Evolutionary conservation across 2,113 vertebrate genomes (phyloP).

Genomic region (Phasianus colchicus): DNA sequence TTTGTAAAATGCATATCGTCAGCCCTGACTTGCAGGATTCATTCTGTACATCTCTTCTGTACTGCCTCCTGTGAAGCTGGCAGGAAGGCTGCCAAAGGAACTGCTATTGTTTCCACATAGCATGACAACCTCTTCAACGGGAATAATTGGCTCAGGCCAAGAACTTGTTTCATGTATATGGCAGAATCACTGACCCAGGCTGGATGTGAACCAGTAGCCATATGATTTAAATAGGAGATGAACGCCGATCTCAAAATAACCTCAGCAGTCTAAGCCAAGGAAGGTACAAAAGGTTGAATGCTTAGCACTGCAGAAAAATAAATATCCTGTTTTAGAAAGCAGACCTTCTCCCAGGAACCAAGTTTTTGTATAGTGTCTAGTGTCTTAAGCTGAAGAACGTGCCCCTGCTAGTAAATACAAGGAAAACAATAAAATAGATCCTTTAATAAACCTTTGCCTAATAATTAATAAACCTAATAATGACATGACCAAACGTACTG

Average conservation of each 20-base stretch:
- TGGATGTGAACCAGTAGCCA: slow-evolving; percentile 37
- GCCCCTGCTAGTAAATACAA: background rate
- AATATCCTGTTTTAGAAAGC: slow-evolving; percentile 21
- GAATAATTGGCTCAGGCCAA: background rate
- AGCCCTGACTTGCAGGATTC: background rate
- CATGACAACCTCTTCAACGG: slow-evolving; percentile 28
- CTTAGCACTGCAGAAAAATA: slow-evolving; percentile 36
- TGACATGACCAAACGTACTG: background rate
- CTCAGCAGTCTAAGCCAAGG: slow-evolving; percentile 19
- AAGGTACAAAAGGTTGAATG: background rate
- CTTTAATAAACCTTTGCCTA: background rate
- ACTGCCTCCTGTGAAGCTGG: background rate
- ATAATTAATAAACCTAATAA: too few species aligned
- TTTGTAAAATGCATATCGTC: background rate
- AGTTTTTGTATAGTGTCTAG: background rate
- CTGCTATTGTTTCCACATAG: background rate
- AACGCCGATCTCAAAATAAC: slow-evolving; percentile 53
- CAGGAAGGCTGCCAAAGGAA: background rate
- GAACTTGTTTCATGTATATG: slow-evolving; percentile 8
- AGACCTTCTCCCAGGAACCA: background rate
- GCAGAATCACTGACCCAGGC: slow-evolving; percentile 35
- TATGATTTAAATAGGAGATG: slow-evolving; percentile 50
- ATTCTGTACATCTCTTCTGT: background rate
- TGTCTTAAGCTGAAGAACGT: background rate
- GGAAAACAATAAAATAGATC: background rate